Conservation (phyloP, 2,888 invertebrate genomes). For the Habroteleia sp. region DNA sequence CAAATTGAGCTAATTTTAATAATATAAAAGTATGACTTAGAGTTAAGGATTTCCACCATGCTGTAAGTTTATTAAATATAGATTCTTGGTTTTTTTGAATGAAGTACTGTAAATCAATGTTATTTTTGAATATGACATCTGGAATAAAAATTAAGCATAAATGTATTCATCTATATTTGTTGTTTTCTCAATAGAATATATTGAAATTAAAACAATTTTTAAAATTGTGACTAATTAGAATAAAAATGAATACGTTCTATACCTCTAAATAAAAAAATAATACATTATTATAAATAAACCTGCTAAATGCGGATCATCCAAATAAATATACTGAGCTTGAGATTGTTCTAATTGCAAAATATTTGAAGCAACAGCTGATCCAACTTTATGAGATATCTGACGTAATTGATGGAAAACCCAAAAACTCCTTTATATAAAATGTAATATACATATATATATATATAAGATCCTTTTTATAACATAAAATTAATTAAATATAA, state of each 20-base stretch:
- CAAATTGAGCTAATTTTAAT: conserved; percentile 85
- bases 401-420: conserved; percentile 77
- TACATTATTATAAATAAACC: conserved; percentile 67
- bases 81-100: conserved; percentile 65
- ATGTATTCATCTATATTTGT: too few relatives aligned
- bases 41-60: conserved; percentile 85
- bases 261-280: too few relatives aligned
- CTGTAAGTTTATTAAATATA: conserved; percentile 70
- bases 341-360: conserved; percentile 78
- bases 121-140: conserved; percentile 71
- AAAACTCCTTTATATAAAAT: conserved; percentile 68
- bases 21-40: conserved; percentile 86
- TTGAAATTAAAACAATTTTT: too few relatives aligned
- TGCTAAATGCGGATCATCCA: conserved; percentile 81
- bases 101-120: conserved; percentile 68
- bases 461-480: too few relatives aligned
- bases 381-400: conserved; percentile 75
- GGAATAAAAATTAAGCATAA: too few relatives aligned
- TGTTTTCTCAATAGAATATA: too few relatives aligned
- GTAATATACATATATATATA: background rate
- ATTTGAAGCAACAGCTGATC: conserved; percentile 79
- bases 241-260: background rate
- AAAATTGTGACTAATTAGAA: background rate
- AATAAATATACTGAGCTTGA: conserved; percentile 83
- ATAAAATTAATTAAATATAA: too few relatives aligned